These are phyloP conservation scores for Pelecanus crispus DNA, from an alignment of 2,113 vertebrate genomes.

Conservation along the genomic window DNA sequence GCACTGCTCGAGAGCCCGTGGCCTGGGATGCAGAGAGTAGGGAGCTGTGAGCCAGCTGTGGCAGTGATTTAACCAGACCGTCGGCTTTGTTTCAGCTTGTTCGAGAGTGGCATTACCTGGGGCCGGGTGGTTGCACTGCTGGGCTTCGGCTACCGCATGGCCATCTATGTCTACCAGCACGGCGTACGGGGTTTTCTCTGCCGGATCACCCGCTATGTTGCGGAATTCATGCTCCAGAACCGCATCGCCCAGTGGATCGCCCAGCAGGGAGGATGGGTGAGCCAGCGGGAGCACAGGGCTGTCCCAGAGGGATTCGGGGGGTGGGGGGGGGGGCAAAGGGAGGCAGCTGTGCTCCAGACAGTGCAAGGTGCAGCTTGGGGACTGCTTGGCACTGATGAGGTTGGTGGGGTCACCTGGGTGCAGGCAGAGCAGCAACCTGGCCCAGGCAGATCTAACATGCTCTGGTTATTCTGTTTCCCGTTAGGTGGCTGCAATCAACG, in stretches of 20 bases:
- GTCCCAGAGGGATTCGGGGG: not conserved
- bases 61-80: fast-evolving
- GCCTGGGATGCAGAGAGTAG: not conserved
- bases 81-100: constrained; percentile 57
- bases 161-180: constrained; percentile 74
- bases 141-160: constrained; percentile 80
- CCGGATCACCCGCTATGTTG: constrained; percentile 60
- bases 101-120: constrained; percentile 80
- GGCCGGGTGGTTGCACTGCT: constrained; percentile 79
- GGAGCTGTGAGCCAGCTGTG: not conserved
- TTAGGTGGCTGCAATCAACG: constrained; percentile 67
- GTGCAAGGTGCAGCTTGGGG: not conserved
- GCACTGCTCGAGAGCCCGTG: fast-evolving
- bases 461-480: not conserved
- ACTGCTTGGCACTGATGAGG: not conserved
- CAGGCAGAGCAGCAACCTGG: not conserved
- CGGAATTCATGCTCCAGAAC: constrained; percentile 63
- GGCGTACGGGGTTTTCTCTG: constrained; percentile 73
- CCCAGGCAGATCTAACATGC: not conserved
- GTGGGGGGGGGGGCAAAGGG: not conserved
- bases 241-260: constrained; percentile 77
- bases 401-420: not conserved
- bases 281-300: not conserved
- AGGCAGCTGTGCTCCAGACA: not conserved
- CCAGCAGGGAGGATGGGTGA: constrained; percentile 81